Conservation (phyloP, 2,888 invertebrate species). For the Melieria omissa region DNA sequence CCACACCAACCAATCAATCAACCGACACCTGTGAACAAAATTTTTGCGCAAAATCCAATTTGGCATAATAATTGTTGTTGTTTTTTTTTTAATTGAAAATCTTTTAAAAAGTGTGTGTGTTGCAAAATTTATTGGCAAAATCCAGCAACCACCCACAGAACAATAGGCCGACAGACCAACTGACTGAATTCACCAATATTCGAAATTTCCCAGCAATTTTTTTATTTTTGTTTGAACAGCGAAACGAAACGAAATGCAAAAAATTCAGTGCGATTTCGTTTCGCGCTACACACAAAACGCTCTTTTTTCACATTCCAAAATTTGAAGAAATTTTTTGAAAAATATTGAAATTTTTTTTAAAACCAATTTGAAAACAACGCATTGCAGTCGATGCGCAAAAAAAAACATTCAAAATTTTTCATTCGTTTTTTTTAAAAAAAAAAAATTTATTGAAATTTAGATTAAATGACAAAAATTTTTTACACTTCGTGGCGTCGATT, state of each 20-base stretch:
- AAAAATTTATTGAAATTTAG: conserved; percentile 23
- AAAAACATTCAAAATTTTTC: neutral
- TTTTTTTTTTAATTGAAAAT: too few species aligned
- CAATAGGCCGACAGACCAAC: neutral
- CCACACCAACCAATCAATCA: conserved; percentile 40
- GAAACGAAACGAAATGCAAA: neutral
- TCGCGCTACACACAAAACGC: conserved; percentile 21
- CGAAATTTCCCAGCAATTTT: neutral
- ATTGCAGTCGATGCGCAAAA: too few species aligned
- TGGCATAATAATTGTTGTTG: conserved; percentile 26
- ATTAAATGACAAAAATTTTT: conserved; percentile 6
- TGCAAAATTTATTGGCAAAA: too few species aligned
- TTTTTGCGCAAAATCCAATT: conserved; percentile 31
- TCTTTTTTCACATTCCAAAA: conserved; percentile 27
- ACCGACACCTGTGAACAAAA: conserved; percentile 17
- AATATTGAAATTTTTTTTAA: neutral
- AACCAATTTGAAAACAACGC: neutral
- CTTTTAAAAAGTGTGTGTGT: too few species aligned
- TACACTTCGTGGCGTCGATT: neutral
- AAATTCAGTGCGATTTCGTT: neutral
- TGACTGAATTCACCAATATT: neutral
- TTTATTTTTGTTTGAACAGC: neutral
- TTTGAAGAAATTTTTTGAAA: conserved; percentile 1
- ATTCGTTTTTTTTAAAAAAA: neutral
- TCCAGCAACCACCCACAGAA: neutral